phyloP scores from a whole-genome alignment of 1,140 invertebrate species.

The Papilio polytes region DNA sequence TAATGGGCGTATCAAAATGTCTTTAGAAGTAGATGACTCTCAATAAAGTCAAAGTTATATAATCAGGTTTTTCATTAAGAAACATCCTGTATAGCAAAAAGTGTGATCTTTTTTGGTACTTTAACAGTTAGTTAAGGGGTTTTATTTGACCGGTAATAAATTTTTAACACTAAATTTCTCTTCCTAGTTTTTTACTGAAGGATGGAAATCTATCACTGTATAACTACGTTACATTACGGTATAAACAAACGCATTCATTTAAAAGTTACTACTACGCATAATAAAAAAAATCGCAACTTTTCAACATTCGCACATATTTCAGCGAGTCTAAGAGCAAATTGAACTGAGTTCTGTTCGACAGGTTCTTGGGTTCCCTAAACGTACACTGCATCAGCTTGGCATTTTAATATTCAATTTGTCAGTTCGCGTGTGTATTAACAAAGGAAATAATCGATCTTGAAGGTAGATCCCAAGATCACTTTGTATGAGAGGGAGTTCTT shows the following conservation, averaged over 20 bases:
- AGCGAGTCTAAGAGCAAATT: constrained; percentile 11
- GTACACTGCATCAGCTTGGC: constrained; percentile 49
- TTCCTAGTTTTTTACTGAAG: too few relatives aligned
- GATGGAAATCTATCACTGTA: too few relatives aligned
- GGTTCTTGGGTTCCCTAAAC: constrained; percentile 59
- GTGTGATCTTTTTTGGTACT: not conserved
- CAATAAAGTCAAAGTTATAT: too few relatives aligned
- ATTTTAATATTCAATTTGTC: constrained; percentile 49
- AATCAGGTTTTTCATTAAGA: too few relatives aligned
- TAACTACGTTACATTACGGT: too few relatives aligned
- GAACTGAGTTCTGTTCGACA: constrained; percentile 43
- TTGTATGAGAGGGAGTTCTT: too few relatives aligned
- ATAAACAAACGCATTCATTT: not conserved
- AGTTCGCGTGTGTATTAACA: not conserved
- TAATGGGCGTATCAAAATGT: too few relatives aligned
- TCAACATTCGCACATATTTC: not conserved
- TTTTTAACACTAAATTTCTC: too few relatives aligned
- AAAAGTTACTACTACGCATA: not conserved
- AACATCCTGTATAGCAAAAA: not conserved
- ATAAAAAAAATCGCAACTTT: constrained; percentile 45
- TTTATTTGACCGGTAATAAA: too few relatives aligned
- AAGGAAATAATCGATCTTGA: too few relatives aligned
- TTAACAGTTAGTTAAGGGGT: not conserved
- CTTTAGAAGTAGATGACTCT: too few relatives aligned
- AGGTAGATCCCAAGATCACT: too few relatives aligned